phyloP scores from a whole-genome alignment of 2,797 vertebrate genomes.

The Anguilla megastoma region DNA sequence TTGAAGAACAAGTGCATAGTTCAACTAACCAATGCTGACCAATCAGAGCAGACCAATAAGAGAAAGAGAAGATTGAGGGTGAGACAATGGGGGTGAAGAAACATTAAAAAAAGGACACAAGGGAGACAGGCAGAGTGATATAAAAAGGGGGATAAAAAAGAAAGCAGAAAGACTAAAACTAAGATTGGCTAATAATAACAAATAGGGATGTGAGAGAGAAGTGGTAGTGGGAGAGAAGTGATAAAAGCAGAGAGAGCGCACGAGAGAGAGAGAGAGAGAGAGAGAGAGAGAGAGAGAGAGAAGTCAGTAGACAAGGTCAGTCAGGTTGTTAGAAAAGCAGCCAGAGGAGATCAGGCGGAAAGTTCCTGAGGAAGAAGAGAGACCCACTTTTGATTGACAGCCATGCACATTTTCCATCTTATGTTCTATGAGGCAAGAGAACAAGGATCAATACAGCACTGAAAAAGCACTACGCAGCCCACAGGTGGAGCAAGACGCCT shows the following conservation, averaged over 20 bases:
- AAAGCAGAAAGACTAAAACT: not conserved
- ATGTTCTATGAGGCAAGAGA: not conserved
- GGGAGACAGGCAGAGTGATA: not conserved
- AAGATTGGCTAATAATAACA: not conserved
- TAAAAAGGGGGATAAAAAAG: not conserved
- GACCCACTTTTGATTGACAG: not conserved
- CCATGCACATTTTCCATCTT: not conserved
- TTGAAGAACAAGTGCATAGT: not conserved
- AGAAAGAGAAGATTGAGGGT: not conserved
- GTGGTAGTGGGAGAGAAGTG: not conserved
- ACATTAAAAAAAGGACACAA: too few relatives aligned
- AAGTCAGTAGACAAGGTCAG: not conserved
- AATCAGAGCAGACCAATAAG: not conserved
- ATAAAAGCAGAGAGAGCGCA: not conserved
- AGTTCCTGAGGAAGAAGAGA: not conserved
- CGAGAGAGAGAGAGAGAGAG: not conserved
- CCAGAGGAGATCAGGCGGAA: not conserved
- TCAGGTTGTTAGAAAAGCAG: constrained; percentile 1
- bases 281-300: constrained; percentile 1
- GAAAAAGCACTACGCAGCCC: not conserved
- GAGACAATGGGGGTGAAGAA: not conserved
- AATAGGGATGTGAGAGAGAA: not conserved
- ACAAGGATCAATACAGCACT: not conserved
- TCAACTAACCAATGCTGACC: not conserved
- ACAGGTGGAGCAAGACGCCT: not conserved